A percentile compares a stretch with the other conserved stretches of the same genome.
Conservation (phyloP, 2,113 vertebrate species). For the Nothobranchius furzeri region DNA sequence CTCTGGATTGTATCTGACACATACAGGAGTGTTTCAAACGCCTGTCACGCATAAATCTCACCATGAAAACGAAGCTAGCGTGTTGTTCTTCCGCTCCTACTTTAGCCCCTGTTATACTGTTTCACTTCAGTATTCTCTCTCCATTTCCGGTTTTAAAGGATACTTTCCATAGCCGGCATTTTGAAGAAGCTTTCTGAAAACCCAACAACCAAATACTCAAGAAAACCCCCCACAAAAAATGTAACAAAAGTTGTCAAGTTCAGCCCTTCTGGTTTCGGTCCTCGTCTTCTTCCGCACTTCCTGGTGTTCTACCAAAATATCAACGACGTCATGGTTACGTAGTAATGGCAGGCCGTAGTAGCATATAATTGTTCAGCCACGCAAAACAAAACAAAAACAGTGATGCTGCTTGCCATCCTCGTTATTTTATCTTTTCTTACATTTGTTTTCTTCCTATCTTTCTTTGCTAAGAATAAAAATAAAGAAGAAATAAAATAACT, state of each 20-base stretch:
- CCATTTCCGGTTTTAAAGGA: conserved; percentile 65
- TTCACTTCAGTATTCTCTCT: background rate
- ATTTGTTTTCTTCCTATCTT: no score
- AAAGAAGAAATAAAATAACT: no score
- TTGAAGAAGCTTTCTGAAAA: background rate
- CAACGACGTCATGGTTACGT: conserved; percentile 69
- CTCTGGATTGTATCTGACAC: background rate
- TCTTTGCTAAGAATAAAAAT: no score
- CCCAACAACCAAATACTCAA: background rate
- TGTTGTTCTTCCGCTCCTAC: background rate
- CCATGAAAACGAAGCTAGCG: background rate
- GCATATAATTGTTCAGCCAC: background rate
- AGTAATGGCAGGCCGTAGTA: background rate
- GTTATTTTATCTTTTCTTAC: no score
- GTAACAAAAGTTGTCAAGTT: conserved; percentile 27
- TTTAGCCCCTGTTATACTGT: background rate
- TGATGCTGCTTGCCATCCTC: no score
- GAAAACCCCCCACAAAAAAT: background rate
- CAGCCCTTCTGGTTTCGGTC: conserved; percentile 36
- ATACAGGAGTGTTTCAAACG: rapidly evolving
- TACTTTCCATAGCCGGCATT: conserved; percentile 83
- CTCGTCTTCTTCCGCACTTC: conserved; percentile 68
- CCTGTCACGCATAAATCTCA: background rate
- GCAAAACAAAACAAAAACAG: no score
- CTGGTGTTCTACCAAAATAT: conserved; percentile 71